Evolutionary conservation across 2,797 vertebrate species (phyloP), one percentile per base, ranked within the genome.

Genomic region (Macropus fuliginosus): DNA sequence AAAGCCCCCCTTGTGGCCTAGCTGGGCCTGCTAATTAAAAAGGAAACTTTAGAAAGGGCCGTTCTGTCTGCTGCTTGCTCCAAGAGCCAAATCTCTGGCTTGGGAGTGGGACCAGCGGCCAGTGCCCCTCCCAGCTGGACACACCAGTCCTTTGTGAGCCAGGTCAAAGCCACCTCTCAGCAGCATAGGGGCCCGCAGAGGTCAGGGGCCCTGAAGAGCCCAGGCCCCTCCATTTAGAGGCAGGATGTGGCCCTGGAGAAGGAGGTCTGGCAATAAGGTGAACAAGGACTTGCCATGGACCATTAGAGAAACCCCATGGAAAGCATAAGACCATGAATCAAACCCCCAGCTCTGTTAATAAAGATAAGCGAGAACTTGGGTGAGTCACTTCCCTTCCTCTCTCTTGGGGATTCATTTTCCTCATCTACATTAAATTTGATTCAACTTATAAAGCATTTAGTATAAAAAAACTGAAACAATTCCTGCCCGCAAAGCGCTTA

Each of bases 41-140:
- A 97, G 97, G 98, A 98, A 98, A 98, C 97, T 96, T 97, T 97
- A 98, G 97, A 97, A 98, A 98, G 98, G 95, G 93, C 94, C n/a
- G 2, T 97, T 97, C 97, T 94, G 95, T 91, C 90, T 91, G 50
- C 90, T n/a, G 6, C 52, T 55, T 13, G 1, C 50, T n/a, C 90
- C 8, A 13, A 91, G 59, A 96, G 97, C 97, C 97, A 98, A 98
- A 98, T 98, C 98, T 97, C 97, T 93, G 56, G 93, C 96, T 95
- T 90, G 55, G 31, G 91, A 94, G 94, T 52, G 3, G 93, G 93
- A 3, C 11, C 94, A 91, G 31, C 0, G 31, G 96, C 97, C 96
- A 28, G 74, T 90, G 0, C 94, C 97, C 96, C 87, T 21, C 27
- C 4, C 96, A 96, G 94, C 96, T 97, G 96, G 98, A 98, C 97